A percentile compares a stretch with the other conserved stretches of the same genome.
These are phyloP conservation scores for Sebastes variabilis DNA, from an alignment of 2,797 vertebrate species.

Conservation along the genomic window DNA sequence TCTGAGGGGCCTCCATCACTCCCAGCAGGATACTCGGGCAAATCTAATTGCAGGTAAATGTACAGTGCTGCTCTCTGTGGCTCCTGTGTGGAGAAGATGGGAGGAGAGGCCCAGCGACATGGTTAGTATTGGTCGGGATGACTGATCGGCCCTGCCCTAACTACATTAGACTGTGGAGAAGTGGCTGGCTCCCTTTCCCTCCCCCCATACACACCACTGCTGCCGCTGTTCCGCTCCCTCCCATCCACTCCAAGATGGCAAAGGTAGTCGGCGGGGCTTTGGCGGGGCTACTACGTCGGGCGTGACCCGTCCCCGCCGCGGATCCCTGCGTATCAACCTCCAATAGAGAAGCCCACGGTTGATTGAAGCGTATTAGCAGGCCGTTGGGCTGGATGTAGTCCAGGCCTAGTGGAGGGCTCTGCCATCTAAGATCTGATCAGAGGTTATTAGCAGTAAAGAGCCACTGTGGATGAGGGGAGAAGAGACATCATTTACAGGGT, in stretches of 20 bases:
- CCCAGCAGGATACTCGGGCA: conserved; percentile 73
- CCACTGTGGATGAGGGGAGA: conserved; percentile 80
- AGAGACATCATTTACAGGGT: conserved; percentile 88
- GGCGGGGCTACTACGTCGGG: conserved; percentile 8
- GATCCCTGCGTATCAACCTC: conserved; percentile 50
- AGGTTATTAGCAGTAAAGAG: conserved; percentile 87
- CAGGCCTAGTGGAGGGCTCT: conserved; percentile 65
- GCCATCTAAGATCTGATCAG: conserved; percentile 82
- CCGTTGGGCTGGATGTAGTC: conserved; percentile 64
- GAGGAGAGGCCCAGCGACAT: conserved; percentile 78
- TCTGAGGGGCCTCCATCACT: conserved; percentile 75
- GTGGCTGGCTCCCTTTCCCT: conserved; percentile 63
- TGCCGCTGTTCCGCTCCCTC: conserved; percentile 11
- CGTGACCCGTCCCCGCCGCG: conserved; percentile 44
- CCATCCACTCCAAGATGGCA: conserved; percentile 26
- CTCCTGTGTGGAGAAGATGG: conserved; percentile 75
- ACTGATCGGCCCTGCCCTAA: conserved; percentile 78
- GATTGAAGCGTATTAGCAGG: conserved; percentile 64
- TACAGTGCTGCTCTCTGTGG: conserved; percentile 73
- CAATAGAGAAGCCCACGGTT: conserved; percentile 49
- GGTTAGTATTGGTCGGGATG: conserved; percentile 84
- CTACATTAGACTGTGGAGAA: conserved; percentile 78
- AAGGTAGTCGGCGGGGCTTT: conserved; percentile 27
- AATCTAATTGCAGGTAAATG: conserved; percentile 85
- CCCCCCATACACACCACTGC: conserved; percentile 24